These are phyloP conservation scores for Sinopyrophorus schimmeli DNA, from an alignment of 2,888 invertebrate genomes.

Conservation along the genomic window DNA sequence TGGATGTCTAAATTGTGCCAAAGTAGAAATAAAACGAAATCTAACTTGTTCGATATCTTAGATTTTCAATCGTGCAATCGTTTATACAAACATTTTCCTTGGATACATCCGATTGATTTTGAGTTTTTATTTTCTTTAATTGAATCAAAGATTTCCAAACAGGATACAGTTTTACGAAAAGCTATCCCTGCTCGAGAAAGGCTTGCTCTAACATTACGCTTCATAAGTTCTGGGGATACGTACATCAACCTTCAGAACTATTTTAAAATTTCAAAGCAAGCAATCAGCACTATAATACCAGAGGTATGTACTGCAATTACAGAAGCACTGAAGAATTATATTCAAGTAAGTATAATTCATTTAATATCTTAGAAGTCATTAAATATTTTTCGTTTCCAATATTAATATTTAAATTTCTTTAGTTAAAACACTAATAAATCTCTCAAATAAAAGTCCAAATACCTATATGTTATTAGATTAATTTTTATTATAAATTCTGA, in stretches of 20 bases:
- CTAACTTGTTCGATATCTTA: too few species aligned
- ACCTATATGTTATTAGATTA: background rate
- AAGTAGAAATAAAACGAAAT: too few species aligned
- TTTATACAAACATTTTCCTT: background rate
- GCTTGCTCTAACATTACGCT: background rate
- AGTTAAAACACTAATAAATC: too few species aligned
- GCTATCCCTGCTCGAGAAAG: background rate
- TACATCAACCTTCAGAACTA: conserved; percentile 6
- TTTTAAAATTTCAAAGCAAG: conserved; percentile 11
- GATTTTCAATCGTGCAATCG: too few species aligned
- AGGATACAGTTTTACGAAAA: too few species aligned
- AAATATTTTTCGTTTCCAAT: too few species aligned
- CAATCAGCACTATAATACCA: background rate
- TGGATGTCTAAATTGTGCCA: too few species aligned
- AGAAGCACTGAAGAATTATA: conserved; percentile 11
- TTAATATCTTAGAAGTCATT: too few species aligned
- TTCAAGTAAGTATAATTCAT: conserved; percentile 15
- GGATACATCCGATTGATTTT: conserved; percentile 6
- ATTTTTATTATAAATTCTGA: background rate
- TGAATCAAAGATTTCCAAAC: background rate
- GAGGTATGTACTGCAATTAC: conserved; percentile 10
- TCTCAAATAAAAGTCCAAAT: too few species aligned
- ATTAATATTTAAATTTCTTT: too few species aligned
- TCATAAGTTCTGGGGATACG: conserved; percentile 6
- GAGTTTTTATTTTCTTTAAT: background rate